Evolutionary conservation across 2,888 invertebrate species (phyloP).

Genomic region (Lithophane ornitopus): DNA sequence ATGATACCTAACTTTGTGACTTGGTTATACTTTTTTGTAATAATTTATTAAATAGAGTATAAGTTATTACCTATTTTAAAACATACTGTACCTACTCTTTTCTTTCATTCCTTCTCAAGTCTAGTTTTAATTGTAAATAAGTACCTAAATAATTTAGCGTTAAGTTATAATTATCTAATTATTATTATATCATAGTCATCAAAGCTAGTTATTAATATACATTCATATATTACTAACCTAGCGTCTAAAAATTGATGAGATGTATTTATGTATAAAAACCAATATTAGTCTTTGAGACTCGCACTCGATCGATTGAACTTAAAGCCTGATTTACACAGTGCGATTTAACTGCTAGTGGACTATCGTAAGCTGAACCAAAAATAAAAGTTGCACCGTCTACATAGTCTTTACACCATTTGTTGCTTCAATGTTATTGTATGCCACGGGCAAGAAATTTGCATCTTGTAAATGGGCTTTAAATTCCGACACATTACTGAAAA

Average conservation of each 20-base stretch:
- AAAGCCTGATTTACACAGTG: not conserved
- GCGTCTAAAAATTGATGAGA: not conserved
- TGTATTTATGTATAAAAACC: not conserved
- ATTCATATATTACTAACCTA: not conserved
- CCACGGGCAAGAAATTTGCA: too few species aligned
- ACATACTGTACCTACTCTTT: slow-evolving; percentile 15
- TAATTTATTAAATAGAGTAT: slow-evolving; percentile 22
- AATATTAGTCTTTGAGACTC: not conserved
- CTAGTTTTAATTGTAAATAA: slow-evolving; percentile 47
- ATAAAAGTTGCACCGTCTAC: too few species aligned
- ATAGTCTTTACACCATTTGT: too few species aligned
- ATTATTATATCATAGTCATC: not conserved
- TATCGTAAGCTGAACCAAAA: too few species aligned
- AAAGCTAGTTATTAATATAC: slow-evolving; percentile 35
- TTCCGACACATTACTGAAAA: too few species aligned
- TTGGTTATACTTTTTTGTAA: slow-evolving; percentile 1
- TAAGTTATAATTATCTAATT: slow-evolving; percentile 29
- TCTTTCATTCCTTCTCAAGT: slow-evolving; percentile 43
- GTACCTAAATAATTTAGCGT: slow-evolving; percentile 1
- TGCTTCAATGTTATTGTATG: too few species aligned
- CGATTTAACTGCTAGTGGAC: not conserved
- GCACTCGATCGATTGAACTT: not conserved
- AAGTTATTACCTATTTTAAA: slow-evolving; percentile 14
- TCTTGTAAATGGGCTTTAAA: too few species aligned
- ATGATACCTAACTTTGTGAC: not conserved